Percentiles rank a stretch among this genome's conserved stretches.
Conservation (phyloP, 2,113 vertebrate species). For the Pituophis catenifer region DNA sequence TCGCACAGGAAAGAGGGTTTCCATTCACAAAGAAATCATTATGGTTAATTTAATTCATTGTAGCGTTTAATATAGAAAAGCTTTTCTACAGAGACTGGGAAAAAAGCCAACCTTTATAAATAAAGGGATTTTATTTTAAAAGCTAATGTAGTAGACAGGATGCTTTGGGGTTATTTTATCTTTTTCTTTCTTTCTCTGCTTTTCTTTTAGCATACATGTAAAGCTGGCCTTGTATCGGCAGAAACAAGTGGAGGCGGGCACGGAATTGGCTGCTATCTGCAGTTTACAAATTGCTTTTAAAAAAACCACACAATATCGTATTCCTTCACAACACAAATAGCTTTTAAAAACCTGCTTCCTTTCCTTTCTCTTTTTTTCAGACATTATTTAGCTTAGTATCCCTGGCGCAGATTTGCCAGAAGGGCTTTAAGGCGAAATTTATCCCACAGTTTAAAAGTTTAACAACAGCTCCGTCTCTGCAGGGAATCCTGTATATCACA, state of each 20-base stretch:
- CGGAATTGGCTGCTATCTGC: conserved; percentile 68
- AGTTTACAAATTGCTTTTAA: conserved; percentile 68
- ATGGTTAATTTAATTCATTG: conserved; percentile 83
- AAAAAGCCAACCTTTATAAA: conserved; percentile 80
- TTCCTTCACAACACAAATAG: conserved; percentile 65
- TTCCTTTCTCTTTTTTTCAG: conserved; percentile 24
- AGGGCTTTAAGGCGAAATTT: not conserved
- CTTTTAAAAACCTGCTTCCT: conserved; percentile 39
- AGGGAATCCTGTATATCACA: not conserved
- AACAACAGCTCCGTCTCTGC: not conserved
- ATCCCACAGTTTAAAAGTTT: not conserved
- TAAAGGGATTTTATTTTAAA: conserved; percentile 82
- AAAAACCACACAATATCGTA: conserved; percentile 59
- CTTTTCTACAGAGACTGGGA: conserved; percentile 81
- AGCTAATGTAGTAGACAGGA: conserved; percentile 74
- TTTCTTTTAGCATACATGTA: conserved; percentile 61
- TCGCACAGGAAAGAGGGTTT: conserved; percentile 70
- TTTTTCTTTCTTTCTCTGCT: conserved; percentile 36
- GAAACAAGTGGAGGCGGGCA: conserved; percentile 9
- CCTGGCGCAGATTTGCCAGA: not conserved
- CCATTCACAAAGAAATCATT: conserved; percentile 84
- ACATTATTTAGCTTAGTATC: conserved; percentile 56
- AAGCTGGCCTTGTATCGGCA: conserved; percentile 63
- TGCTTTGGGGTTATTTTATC: conserved; percentile 70
- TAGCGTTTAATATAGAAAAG: conserved; percentile 81